Conservation (phyloP, 2,797 vertebrate species). For the Coilia nasus region DNA sequence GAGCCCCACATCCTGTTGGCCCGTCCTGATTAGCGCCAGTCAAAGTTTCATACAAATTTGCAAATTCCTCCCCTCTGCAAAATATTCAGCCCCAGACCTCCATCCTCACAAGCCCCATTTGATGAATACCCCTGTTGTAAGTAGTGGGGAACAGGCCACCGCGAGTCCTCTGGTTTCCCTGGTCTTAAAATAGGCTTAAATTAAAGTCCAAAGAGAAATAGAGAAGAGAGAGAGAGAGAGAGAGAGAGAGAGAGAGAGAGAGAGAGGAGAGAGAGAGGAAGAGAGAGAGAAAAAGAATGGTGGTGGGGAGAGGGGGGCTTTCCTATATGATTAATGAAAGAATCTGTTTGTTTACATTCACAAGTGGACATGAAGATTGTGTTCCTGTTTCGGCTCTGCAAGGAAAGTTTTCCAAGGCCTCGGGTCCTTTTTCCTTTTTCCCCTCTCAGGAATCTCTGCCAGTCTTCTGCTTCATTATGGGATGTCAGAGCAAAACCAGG, state of each 20-base stretch:
- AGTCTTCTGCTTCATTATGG: slow-evolving; percentile 66
- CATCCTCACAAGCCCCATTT: slow-evolving; percentile 71
- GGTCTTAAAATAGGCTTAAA: slow-evolving; percentile 38
- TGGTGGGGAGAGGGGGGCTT: slow-evolving; percentile 41
- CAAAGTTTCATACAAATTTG: slow-evolving; percentile 82
- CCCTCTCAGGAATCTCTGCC: slow-evolving; percentile 59
- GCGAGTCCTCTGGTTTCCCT: slow-evolving; percentile 45
- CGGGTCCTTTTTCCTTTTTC: slow-evolving; percentile 61
- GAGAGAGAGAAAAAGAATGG: slow-evolving; percentile 53
- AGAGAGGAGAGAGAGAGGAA: slow-evolving; percentile 32
- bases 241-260: background rate
- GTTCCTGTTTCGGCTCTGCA: slow-evolving; percentile 58
- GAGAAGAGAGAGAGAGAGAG: slow-evolving; percentile 27
- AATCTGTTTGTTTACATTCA: slow-evolving; percentile 73
- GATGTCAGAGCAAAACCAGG: background rate
- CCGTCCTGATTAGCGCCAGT: slow-evolving; percentile 89
- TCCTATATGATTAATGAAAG: slow-evolving; percentile 61
- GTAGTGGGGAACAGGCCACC: slow-evolving; percentile 67
- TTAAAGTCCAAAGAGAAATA: slow-evolving; percentile 41
- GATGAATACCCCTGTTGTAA: slow-evolving; percentile 87
- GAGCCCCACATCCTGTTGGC: slow-evolving; percentile 88
- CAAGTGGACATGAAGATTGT: slow-evolving; percentile 63
- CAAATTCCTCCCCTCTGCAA: slow-evolving; percentile 74
- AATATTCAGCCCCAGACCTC: slow-evolving; percentile 57
- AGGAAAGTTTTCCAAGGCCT: slow-evolving; percentile 51